Evolutionary conservation across 2,888 invertebrate genomes (phyloP).

Genomic region (Piscicola geometra): DNA sequence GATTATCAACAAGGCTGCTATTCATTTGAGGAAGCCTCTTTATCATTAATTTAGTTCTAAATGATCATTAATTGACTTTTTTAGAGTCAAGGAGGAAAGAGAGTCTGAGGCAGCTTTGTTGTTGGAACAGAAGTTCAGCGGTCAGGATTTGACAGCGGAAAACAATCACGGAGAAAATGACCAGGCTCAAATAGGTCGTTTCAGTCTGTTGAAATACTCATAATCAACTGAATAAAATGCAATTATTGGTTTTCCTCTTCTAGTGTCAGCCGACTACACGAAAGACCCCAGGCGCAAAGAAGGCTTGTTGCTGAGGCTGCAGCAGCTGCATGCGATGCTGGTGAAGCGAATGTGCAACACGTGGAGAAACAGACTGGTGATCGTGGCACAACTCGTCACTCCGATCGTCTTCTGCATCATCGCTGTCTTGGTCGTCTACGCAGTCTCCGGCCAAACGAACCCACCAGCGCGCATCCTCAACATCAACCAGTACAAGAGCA

Average conservation of each 20-base stretch:
- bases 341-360: constrained; percentile 46
- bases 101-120: not conserved
- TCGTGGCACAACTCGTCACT: constrained; percentile 62
- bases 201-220: too few relatives aligned
- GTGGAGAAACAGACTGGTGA: constrained; percentile 56
- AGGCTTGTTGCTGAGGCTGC: constrained; percentile 46
- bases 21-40: too few relatives aligned
- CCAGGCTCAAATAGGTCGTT: too few relatives aligned
- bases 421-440: constrained; percentile 62
- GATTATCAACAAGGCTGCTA: too few relatives aligned
- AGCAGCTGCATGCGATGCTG: constrained; percentile 46
- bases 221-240: too few relatives aligned
- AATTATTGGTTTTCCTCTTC: too few relatives aligned
- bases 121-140: not conserved
- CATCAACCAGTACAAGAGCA: constrained; percentile 42
- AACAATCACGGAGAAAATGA: too few relatives aligned
- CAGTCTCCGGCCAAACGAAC: constrained; percentile 52
- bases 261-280: not conserved
- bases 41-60: not conserved
- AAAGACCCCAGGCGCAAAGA: not conserved
- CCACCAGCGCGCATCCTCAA: constrained; percentile 36
- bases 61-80: not conserved
- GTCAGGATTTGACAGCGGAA: too few relatives aligned
- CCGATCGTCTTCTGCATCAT: constrained; percentile 65
- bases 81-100: not conserved